Evolutionary conservation across 2,888 invertebrate species (phyloP).

Genomic region (Ypsolopha sequella): DNA sequence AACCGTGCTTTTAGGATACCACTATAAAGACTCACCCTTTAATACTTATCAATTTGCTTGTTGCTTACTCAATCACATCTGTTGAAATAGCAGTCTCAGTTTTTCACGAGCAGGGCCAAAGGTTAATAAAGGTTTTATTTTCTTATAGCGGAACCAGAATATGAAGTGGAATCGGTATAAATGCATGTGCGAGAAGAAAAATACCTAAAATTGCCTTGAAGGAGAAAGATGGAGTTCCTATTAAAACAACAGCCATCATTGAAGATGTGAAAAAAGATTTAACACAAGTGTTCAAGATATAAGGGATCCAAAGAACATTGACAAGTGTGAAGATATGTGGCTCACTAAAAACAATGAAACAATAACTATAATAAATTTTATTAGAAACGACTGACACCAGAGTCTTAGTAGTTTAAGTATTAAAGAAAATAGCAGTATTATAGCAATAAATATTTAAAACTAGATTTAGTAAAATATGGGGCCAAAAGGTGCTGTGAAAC

Average conservation of each 20-base stretch:
- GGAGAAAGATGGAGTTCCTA: background rate
- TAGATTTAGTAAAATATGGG: slow-evolving; percentile 59
- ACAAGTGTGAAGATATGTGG: too few relatives aligned
- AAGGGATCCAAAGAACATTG: too few relatives aligned
- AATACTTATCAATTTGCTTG: background rate
- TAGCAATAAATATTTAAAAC: slow-evolving; percentile 27
- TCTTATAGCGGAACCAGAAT: slow-evolving; percentile 58
- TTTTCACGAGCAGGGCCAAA: background rate
- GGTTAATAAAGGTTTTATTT: slow-evolving; percentile 18
- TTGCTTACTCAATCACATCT: background rate
- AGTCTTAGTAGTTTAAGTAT: slow-evolving; percentile 26
- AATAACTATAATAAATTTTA: too few relatives aligned
- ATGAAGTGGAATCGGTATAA: slow-evolving; percentile 64
- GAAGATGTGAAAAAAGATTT: too few relatives aligned
- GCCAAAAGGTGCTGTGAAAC: slow-evolving; percentile 56
- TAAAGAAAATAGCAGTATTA: slow-evolving; percentile 54
- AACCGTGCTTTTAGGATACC: background rate
- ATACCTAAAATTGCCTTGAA: background rate
- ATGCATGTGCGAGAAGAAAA: slow-evolving; percentile 42
- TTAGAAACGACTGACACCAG: slow-evolving; percentile 28
- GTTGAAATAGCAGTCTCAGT: too few relatives aligned
- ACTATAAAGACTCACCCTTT: background rate
- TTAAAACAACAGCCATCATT: too few relatives aligned
- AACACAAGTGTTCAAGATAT: too few relatives aligned
- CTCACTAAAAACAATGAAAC: too few relatives aligned